Base-by-base conservation (phyloP, 2,888 invertebrate genomes). In the Ischnura elegans region DNA sequence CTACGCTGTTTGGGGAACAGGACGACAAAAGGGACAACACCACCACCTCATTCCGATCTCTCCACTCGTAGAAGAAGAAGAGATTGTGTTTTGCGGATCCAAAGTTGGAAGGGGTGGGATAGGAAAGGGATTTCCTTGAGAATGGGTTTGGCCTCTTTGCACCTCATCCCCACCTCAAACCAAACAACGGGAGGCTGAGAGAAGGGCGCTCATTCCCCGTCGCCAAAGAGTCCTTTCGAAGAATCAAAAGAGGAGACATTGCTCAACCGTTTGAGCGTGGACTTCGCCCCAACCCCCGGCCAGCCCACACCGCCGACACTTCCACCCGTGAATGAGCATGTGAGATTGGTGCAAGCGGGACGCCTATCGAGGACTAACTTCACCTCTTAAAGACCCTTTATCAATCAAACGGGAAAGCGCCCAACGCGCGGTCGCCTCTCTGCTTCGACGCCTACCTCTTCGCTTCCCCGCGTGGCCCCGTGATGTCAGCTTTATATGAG, bases 401-500 rank as follows among this genome's bases (percentile, higher is more conserved):
- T 87, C 43, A 87, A 87, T 87, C 87, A 87, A 87, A 87, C 36
- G 42, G 21, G 51, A 51, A 55, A 55, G 42, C 51, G 25, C 87
- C 87, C n/a, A 86, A 36, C 84, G 51, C 51, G 51, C 10, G 4
- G 19, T 43, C 13, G 42, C 42, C 29, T 29, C 84, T 21, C 45
- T 45, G 8, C n/a, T 19, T 45, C n/a, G 8, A 2, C 16, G 19
- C 85, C 36, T 29, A 0, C 2, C n/a, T n/a, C n/a, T n/a, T n/a
- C n/a, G n/a, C 51, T 51, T 8, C 36, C 87, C 87, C 46, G 29
- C 87, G 46, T 87, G 87, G 87, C 87, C 87, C 55, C 87, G 87
- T 87, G 87, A 87, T 87, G 87, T 87, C 87, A 87, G 87, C 87
- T 55, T 87, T 55, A 87, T 87, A 87, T 55, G 55, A 87, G 87